Evolutionary conservation across 2,888 invertebrate genomes (phyloP).

Genomic region (Clusia tigrina): DNA sequence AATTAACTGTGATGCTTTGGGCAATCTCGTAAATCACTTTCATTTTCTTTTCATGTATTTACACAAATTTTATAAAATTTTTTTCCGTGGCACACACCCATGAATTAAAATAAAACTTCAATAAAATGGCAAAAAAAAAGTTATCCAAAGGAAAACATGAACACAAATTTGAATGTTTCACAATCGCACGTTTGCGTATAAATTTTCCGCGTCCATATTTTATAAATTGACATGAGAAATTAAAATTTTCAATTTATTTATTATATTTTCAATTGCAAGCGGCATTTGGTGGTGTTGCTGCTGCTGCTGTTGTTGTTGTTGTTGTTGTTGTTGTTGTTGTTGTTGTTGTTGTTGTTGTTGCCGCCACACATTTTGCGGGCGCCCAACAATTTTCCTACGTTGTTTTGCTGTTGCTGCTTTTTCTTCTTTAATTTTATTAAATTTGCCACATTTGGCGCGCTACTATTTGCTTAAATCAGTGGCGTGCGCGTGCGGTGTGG

Average conservation of each 20-base stretch:
- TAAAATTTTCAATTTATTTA: conserved; percentile 8
- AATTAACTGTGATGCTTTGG: no score
- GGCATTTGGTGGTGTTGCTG: neutral
- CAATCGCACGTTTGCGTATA: conserved; percentile 12
- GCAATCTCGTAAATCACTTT: no score
- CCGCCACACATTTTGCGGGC: conserved; percentile 1
- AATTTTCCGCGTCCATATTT: conserved; percentile 12
- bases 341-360: neutral
- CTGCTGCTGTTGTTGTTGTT: neutral
- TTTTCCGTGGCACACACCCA: no score
- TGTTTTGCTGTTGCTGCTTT: no score
- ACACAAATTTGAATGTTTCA: neutral
- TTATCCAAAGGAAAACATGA: neutral
- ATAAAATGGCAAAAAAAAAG: no score
- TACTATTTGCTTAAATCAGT: neutral
- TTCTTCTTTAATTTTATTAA: neutral
- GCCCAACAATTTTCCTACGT: neutral
- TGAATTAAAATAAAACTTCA: no score
- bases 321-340: neutral
- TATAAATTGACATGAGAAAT: neutral
- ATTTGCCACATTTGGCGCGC: conserved; percentile 5
- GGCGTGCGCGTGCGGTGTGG: neutral
- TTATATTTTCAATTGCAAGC: conserved; percentile 1
- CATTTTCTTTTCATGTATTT: neutral
- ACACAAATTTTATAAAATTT: neutral